These are phyloP conservation scores for Catagonus wagneri DNA, from an alignment of 2,113 vertebrate species.

Conservation along the genomic window DNA sequence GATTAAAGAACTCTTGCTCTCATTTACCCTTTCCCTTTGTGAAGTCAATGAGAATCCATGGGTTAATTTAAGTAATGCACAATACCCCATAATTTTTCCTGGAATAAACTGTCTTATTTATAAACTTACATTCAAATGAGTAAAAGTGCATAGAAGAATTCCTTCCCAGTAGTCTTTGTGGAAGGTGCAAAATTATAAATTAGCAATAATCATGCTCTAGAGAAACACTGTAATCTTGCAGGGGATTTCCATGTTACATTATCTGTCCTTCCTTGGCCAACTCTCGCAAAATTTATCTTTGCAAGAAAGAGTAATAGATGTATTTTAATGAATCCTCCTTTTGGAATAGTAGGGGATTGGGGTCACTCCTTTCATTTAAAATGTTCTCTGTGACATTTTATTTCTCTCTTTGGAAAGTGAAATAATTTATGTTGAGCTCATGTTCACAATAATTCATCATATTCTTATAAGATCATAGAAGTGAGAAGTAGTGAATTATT, in stretches of 20 bases:
- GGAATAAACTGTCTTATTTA: conserved; percentile 51
- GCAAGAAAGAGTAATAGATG: conserved; percentile 76
- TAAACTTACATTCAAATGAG: conserved; percentile 58
- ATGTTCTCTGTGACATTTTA: conserved; percentile 48
- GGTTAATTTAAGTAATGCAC: conserved; percentile 40
- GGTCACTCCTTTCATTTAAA: conserved; percentile 59
- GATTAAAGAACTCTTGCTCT: neutral
- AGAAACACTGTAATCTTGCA: conserved; percentile 37
- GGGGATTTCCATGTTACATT: conserved; percentile 62
- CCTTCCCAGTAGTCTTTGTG: conserved; percentile 59
- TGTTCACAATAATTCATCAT: conserved; percentile 44
- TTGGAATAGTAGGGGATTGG: conserved; percentile 55
- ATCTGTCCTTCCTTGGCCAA: conserved; percentile 71
- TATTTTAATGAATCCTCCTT: conserved; percentile 68
- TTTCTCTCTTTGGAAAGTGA: conserved; percentile 50
- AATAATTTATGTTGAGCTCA: conserved; percentile 45
- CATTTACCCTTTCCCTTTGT: neutral
- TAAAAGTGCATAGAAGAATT: conserved; percentile 56
- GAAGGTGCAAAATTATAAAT: conserved; percentile 66
- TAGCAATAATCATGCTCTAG: conserved; percentile 60
- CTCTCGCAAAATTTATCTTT: conserved; percentile 69
- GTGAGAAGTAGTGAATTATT: conserved; percentile 50
- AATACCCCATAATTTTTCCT: conserved; percentile 57
- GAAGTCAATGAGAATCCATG: conserved; percentile 20
- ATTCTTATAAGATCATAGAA: conserved; percentile 12